Evolutionary conservation across 2,113 vertebrate genomes (phyloP).

Genomic region (Ovis aries): DNA sequence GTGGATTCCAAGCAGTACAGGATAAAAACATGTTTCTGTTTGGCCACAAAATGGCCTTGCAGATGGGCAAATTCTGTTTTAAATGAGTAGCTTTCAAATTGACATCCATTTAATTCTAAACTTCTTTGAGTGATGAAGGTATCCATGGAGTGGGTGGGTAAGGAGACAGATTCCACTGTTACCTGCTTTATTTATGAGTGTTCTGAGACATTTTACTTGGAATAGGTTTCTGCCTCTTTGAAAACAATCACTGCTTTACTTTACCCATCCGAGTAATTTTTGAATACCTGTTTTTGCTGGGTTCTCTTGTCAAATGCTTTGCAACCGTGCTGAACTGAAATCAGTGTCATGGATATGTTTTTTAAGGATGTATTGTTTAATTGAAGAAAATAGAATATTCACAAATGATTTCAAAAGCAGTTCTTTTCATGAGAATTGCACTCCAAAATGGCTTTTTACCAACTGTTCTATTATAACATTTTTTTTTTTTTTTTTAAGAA

Average conservation of each 20-base stretch:
- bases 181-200: background rate
- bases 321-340: background rate
- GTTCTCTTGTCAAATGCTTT: background rate
- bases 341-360: background rate
- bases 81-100: background rate
- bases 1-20: background rate
- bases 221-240: background rate
- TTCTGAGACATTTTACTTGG: background rate
- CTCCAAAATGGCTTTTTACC: background rate
- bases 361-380: background rate
- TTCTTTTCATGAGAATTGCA: background rate
- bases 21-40: background rate
- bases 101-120: background rate
- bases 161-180: background rate
- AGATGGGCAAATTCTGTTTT: background rate
- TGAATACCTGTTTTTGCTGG: background rate
- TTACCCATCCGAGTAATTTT: background rate
- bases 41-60: background rate
- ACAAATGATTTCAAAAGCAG: background rate
- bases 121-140: background rate
- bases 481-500: conserved; percentile 77
- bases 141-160: background rate
- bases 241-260: background rate
- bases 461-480: conserved; percentile 31
- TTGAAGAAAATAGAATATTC: background rate